Base-by-base conservation (phyloP, 2,113 vertebrate species). In the Stigmatopora nigra region DNA sequence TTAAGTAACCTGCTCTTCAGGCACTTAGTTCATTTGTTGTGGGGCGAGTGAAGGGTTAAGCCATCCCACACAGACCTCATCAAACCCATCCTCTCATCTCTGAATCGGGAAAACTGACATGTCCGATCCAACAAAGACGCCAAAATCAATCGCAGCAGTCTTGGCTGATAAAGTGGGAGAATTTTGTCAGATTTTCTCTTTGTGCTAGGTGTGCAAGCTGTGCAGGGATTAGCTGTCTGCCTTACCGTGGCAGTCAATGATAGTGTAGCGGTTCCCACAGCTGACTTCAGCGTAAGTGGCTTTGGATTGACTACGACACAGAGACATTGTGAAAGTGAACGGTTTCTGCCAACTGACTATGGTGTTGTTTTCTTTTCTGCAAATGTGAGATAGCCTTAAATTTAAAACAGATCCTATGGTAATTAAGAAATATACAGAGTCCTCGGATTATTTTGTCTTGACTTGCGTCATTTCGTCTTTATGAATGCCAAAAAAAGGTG, bases 1-100 rank as follows among this genome's bases (percentile, higher is more conserved):
- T 81, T 82, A 78, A 83, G 82, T 74, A 84, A 77, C 77, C 71
- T 59, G 76, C 52, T 82, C 65, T 63, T 67, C 22, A 17, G 64
- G 61, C 53, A 72, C 75, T 17, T 59, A 58, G 65, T 59, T 75
- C 69, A 78, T 82, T 74, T 70, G 79, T 86, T 75, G 76, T 3
- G 19, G 36, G 38, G 52, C 19, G 15, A 47, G 22, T 59, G 53
- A 70, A 58, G 73, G 75, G 82, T 82, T 82, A 84, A 80, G 57
- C 20, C 63, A 48, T 56, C 9, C 45, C 62, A 45, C 25, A 12
- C 35, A 47, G 41, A 62, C 61, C 47, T 36, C 11, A 17, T 53
- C 45, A 71, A 66, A 57, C 44, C 44, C 12, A 56, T 47, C 38
- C 48, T 12, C 62, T 71, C 59, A 72, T 73, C 57, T 31, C 17